Conservation (phyloP, 2,888 invertebrate species). For the Callyntrura sp. region DNA sequence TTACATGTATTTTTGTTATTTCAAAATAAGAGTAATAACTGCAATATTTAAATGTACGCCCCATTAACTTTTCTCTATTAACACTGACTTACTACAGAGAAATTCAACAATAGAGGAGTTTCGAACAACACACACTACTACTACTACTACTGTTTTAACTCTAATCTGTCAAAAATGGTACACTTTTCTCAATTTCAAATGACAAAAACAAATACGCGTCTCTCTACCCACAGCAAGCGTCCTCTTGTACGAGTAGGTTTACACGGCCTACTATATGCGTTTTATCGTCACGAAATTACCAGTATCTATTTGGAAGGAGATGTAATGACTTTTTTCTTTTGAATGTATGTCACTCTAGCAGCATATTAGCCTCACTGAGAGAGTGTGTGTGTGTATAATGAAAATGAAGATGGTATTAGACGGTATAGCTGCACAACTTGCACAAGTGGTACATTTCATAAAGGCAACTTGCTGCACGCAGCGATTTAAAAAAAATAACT, state of each 20-base stretch:
- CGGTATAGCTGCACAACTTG: too few species aligned
- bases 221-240: not conserved
- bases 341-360: constrained; percentile 47
- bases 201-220: constrained; percentile 49
- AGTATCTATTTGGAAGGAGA: not conserved
- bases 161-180: constrained; percentile 34
- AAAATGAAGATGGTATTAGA: too few species aligned
- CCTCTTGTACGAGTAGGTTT: too few species aligned
- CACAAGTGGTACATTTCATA: too few species aligned
- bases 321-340: constrained; percentile 35
- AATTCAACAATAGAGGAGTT: constrained; percentile 4
- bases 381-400: too few species aligned
- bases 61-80: constrained; percentile 30
- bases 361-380: too few species aligned
- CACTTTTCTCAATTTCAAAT: constrained; percentile 43
- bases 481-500: too few species aligned
- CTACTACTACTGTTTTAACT: constrained; percentile 43
- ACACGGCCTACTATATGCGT: too few species aligned
- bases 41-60: constrained; percentile 33
- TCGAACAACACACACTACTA: too few species aligned
- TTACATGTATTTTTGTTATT: not conserved
- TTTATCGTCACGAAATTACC: constrained; percentile 12
- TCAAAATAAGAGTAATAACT: constrained; percentile 4
- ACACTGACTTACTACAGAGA: not conserved
- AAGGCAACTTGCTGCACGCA: too few species aligned